These are phyloP conservation scores for Neotoxoptera formosana DNA, from an alignment of 1,140 invertebrate genomes.

Conservation along the genomic window DNA sequence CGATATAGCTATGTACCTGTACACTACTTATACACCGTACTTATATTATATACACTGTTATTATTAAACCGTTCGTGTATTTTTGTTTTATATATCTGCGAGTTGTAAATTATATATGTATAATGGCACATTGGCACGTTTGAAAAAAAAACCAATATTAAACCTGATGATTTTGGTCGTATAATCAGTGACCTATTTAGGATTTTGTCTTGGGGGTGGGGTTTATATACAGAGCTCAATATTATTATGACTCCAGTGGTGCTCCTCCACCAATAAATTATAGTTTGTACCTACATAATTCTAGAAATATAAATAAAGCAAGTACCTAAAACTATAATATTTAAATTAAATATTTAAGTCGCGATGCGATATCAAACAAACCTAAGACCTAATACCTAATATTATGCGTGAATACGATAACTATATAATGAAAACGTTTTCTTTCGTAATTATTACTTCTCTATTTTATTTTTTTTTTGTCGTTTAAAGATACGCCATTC, in stretches of 20 bases:
- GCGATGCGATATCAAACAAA: too few relatives aligned
- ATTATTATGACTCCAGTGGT: too few relatives aligned
- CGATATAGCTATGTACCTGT: background rate
- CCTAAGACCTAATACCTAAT: background rate
- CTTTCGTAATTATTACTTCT: background rate
- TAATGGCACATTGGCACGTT: background rate
- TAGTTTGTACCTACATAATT: background rate
- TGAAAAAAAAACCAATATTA: background rate
- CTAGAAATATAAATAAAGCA: background rate
- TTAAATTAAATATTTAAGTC: too few relatives aligned
- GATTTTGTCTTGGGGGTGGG: background rate
- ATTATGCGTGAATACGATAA: background rate
- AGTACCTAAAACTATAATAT: too few relatives aligned
- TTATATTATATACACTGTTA: too few relatives aligned
- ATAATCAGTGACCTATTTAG: background rate
- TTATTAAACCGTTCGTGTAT: background rate
- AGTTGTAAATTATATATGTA: background rate
- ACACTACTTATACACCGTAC: too few relatives aligned
- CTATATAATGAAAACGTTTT: background rate
- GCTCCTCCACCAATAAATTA: too few relatives aligned
- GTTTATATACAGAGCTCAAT: background rate
- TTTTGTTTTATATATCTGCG: background rate
- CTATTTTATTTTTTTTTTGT: too few relatives aligned
- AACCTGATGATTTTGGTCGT: background rate
- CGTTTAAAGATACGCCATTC: too few relatives aligned